phyloP scores from a whole-genome alignment of 2,888 invertebrate genomes.

The Ectropis crepuscularia region DNA sequence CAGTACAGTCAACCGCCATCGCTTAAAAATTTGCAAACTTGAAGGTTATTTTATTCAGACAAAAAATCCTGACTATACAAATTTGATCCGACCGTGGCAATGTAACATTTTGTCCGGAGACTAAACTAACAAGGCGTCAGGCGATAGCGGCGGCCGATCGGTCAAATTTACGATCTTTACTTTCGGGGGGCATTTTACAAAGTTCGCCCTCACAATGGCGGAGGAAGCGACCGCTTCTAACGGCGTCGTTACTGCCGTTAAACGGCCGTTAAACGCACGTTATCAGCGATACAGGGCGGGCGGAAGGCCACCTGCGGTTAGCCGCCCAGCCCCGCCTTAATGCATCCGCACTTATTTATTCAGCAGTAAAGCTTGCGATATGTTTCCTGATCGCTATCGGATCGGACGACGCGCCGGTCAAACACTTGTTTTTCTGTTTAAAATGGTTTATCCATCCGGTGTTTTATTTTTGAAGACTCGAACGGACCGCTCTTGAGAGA shows the following conservation, averaged over 20 bases:
- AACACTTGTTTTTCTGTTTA: constrained; percentile 36
- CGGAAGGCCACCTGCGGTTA: constrained; percentile 78
- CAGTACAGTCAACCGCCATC: too few relatives aligned
- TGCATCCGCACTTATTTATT: constrained; percentile 83
- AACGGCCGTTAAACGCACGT: constrained; percentile 64
- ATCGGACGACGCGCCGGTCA: constrained; percentile 40
- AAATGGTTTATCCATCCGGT: constrained; percentile 19
- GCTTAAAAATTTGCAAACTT: too few relatives aligned
- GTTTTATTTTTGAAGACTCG: constrained; percentile 33
- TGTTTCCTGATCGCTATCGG: constrained; percentile 75
- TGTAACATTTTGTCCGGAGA: constrained; percentile 37
- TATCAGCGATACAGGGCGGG: constrained; percentile 75
- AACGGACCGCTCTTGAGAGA: constrained; percentile 21
- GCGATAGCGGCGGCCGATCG: constrained; percentile 51
- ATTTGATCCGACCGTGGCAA: constrained; percentile 19
- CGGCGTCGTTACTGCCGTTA: constrained; percentile 79
- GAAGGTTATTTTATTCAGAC: too few relatives aligned
- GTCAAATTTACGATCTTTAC: constrained; percentile 60
- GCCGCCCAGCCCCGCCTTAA: constrained; percentile 74
- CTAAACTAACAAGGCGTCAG: constrained; percentile 44
- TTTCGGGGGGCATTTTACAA: constrained; percentile 51
- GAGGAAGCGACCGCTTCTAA: constrained; percentile 79
- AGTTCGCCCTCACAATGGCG: constrained; percentile 67
- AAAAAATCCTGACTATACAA: constrained; percentile 16
- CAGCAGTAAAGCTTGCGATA: constrained; percentile 64